These are phyloP conservation scores for Tachysurus fulvidraco DNA, from an alignment of 2,113 vertebrate species.

Conservation along the genomic window DNA sequence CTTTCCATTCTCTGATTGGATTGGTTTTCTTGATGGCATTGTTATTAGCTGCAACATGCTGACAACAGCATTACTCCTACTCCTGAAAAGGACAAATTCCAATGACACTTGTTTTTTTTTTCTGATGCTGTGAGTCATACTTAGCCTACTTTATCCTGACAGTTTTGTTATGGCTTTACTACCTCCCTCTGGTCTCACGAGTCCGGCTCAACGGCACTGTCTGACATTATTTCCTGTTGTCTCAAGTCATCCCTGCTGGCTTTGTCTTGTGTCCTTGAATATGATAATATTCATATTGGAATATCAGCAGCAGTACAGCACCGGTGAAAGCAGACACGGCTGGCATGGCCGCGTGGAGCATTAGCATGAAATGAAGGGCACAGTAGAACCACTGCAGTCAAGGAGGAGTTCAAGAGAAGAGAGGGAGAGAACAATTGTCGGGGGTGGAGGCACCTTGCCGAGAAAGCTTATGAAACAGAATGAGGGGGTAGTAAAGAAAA, in stretches of 20 bases:
- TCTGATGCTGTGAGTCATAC: slow-evolving; percentile 44
- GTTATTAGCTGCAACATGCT: slow-evolving; percentile 38
- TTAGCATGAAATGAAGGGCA: slow-evolving; percentile 47
- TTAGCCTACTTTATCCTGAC: slow-evolving; percentile 39
- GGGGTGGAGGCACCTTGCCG: slow-evolving; percentile 19
- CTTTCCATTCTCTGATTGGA: slow-evolving; percentile 28
- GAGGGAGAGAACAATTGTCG: slow-evolving; percentile 7
- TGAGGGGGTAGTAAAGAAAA: slow-evolving; percentile 15
- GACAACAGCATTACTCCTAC: slow-evolving; percentile 31
- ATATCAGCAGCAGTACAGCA: slow-evolving; percentile 15
- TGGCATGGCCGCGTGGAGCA: slow-evolving; percentile 44
- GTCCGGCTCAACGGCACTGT: slow-evolving; percentile 25
- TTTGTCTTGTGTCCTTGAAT: slow-evolving; percentile 53
- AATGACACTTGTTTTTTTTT: slow-evolving; percentile 37
- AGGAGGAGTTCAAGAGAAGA: not conserved
- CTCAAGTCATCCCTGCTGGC: slow-evolving; percentile 43
- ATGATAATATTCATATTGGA: slow-evolving; percentile 39
- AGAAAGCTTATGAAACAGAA: slow-evolving; percentile 28
- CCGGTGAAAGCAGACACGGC: slow-evolving; percentile 31
- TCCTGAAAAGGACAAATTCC: slow-evolving; percentile 47
- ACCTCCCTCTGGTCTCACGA: slow-evolving; percentile 6
- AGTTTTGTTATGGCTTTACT: slow-evolving; percentile 37
- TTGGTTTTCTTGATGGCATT: slow-evolving; percentile 22
- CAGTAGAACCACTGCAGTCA: slow-evolving; percentile 35
- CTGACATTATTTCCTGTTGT: slow-evolving; percentile 44